Evolutionary conservation across 1,140 invertebrate species (phyloP), one percentile per base, ranked within the genome.

Genomic region (Brachionus paranguensis): DNA sequence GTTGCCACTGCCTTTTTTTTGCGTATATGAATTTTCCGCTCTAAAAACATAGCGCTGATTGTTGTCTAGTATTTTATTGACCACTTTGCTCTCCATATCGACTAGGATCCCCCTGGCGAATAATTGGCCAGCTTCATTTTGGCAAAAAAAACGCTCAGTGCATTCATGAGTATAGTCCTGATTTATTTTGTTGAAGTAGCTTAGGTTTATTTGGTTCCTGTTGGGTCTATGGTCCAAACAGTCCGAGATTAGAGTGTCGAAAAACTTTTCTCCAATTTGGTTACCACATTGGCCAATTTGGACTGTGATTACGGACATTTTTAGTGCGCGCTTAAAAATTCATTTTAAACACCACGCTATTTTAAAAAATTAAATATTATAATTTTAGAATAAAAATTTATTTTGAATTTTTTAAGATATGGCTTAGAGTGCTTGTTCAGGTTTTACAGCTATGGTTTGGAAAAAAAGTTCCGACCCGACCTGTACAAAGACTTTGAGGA

Each of bases 361-460:
- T 60, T 60, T 10, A 3, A n/a, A 27, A 72, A 72, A 72, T 41
- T 27, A 20, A 78, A 20, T 78, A 50, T 50, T 53, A 50, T 50
- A 41, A 41, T 27, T 41, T 45, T 4, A 41, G 17, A 4, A 14
- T 12, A 6, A 12, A 86, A 29, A 89, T 41, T 86, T 92, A 92
- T 65, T 17, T 72, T 5, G 17, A 43, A 17, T 72, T 41, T 43
- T 72, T 41, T 24, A 24, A 72, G 68, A 72, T 93, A 93, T 87
- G 93, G 93, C 20, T 86, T 99, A 12, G 97, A 99, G 89, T 99
- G 97, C 88, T 91, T 99, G 10, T 99, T 99, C 92, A 92, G 97
- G n/a, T 99, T 96, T 91, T 99, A 94, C 89, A 98, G 95, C 86
- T 99, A 99, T 89, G 97, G 97, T 5, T 91, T 99, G 64, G 97